Evolutionary conservation across 1,140 invertebrate species (phyloP), one percentile per base, ranked within the genome.

Genomic region (Zaprionus ghesquierei): DNA sequence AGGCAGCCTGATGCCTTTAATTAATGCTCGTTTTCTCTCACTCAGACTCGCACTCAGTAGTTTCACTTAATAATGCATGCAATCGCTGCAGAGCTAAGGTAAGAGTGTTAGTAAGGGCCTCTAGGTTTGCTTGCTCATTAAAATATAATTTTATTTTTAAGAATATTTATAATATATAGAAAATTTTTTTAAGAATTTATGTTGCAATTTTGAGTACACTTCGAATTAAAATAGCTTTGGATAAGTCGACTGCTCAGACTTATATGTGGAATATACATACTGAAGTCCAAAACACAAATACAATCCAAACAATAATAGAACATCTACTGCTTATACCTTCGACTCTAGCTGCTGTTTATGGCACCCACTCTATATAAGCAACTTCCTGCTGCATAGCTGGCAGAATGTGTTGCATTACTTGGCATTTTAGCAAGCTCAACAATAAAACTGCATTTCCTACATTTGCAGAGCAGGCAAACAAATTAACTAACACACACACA

Each of bases 401-500:
- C 18, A 20, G 41, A 46, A 46, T 0, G 41, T 46, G 41, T 46
- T n/a, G 41, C 18, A 25, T 61, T 44, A 61, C 59, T 50, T 58
- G 56, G 25, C 25, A 60, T 49, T 60, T 60, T 22, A 69, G 74
- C 74, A 62, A 75, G 74, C 66, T 58, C 70, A 55, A 27, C 82
- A 85, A 85, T 87, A 86, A 86, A 81, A 78, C 31, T 76, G 79
- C 56, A 54, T 54, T 54, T 25, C 18, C 44, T 58, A 15, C 15
- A 60, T 54, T 68, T 77, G 35, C 56, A 38, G 31, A 44, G 51
- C 56, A 66, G 56, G 75, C 82, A 81, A 87, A 81, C 82, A 86
- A 86, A 81, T 87, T 81, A 87, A 77, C 33, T 25, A 44, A 41
- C 50, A 54, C 46, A 33, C 27, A 55, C 20, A 65, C 44, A 41